These are phyloP conservation scores for Orthosia gothica DNA, from an alignment of 2,888 invertebrate species.

Conservation along the genomic window DNA sequence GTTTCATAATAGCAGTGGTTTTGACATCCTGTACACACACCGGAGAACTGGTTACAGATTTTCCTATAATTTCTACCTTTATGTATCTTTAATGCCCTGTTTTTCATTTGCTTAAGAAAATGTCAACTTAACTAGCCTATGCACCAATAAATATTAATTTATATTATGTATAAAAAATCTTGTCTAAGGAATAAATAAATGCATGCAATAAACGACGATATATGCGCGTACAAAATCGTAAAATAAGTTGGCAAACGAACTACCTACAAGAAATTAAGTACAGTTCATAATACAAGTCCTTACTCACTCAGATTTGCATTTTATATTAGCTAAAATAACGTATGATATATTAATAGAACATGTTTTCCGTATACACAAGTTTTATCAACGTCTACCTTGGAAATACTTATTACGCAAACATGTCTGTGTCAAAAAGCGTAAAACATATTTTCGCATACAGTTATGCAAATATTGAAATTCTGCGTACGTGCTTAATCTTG, in stretches of 20 bases:
- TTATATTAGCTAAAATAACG: conserved; percentile 18
- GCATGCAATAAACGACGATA: neutral
- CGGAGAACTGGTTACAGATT: no score
- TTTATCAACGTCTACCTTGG: conserved; percentile 9
- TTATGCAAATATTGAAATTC: conserved; percentile 30
- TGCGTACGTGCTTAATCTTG: conserved; percentile 46
- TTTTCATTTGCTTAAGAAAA: neutral
- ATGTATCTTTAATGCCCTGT: neutral
- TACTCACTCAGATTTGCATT: conserved; percentile 18
- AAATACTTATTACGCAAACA: conserved; percentile 28
- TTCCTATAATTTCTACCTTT: no score
- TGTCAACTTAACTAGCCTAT: neutral
- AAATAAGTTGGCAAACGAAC: conserved; percentile 21
- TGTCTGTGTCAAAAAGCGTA: conserved; percentile 19
- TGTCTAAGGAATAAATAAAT: no score
- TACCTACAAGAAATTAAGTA: conserved; percentile 1
- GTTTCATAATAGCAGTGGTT: no score
- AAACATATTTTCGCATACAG: conserved; percentile 31
- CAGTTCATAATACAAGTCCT: conserved; percentile 7
- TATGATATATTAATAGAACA: neutral
- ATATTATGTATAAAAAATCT: neutral
- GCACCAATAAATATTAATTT: neutral
- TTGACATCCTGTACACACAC: no score
- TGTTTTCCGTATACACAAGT: conserved; percentile 26
- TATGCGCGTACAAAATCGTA: neutral